phyloP scores from a whole-genome alignment of 2,113 vertebrate genomes.

The Sebastes fasciatus region DNA sequence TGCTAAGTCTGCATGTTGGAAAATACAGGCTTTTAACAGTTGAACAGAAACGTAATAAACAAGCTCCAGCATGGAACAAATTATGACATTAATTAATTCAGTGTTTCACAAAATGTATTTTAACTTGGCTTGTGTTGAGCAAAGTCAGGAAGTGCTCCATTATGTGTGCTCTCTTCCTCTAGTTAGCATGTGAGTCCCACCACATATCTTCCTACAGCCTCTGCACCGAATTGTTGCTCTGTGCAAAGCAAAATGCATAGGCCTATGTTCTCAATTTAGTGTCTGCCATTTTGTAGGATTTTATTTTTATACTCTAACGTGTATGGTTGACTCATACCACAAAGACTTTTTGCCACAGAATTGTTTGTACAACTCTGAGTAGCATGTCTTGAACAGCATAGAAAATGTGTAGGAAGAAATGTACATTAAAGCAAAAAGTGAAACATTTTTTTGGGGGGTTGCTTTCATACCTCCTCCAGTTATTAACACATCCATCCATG shows the following conservation, averaged over 20 bases:
- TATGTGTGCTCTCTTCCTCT: not conserved
- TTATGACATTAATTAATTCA: not conserved
- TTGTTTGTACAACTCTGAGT: not conserved
- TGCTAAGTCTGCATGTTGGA: slow-evolving; percentile 11
- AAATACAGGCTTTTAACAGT: slow-evolving; percentile 2
- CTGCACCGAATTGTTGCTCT: not conserved
- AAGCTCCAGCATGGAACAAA: not conserved
- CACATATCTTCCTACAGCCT: not conserved
- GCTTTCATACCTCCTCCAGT: too few species aligned
- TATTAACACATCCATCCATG: not conserved
- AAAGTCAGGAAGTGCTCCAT: not conserved
- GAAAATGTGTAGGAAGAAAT: not conserved
- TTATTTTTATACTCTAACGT: not conserved
- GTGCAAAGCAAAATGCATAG: not conserved
- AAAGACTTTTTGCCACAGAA: not conserved
- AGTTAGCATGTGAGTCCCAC: not conserved
- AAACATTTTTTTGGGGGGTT: too few species aligned
- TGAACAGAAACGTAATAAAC: not conserved
- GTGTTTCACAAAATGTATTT: not conserved
- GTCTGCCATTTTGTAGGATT: not conserved
- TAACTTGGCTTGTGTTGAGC: not conserved
- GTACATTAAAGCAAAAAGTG: not conserved
- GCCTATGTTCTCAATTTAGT: not conserved
- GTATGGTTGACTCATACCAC: not conserved
- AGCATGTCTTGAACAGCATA: not conserved